A percentile compares a stretch with the other conserved stretches of the same genome.
Conservation (phyloP, 2,113 vertebrate species). For the Oncorhynchus clarkii region DNA sequence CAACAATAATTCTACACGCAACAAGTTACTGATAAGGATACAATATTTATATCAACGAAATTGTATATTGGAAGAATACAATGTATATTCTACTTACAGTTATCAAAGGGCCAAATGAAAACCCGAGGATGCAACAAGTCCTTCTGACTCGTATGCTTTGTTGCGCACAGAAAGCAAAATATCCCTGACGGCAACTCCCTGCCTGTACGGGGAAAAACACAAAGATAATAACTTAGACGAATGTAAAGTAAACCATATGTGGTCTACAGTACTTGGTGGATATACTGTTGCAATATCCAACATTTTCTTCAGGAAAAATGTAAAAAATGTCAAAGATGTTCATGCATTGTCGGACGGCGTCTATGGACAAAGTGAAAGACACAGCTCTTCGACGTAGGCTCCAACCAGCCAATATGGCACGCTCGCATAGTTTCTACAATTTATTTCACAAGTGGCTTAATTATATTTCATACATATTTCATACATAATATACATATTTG, state of each 20-base stretch:
- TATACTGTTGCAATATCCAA: neutral
- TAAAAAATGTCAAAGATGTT: slow-evolving; percentile 62
- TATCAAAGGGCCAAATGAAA: slow-evolving; percentile 12
- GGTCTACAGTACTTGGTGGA: too few relatives aligned
- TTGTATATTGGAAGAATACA: neutral
- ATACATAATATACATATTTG: too few relatives aligned
- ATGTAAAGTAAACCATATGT: neutral
- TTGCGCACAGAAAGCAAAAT: slow-evolving; percentile 84
- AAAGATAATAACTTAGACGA: slow-evolving; percentile 32
- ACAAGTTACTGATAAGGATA: too few relatives aligned
- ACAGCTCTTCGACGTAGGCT: neutral
- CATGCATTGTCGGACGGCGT: slow-evolving; percentile 22
- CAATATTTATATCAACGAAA: too few relatives aligned
- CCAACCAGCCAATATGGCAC: neutral
- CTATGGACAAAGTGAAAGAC: slow-evolving; percentile 18
- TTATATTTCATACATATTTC: neutral
- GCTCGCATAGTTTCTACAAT: neutral
- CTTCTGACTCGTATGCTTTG: slow-evolving; percentile 83
- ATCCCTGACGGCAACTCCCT: slow-evolving; percentile 80
- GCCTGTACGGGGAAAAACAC: slow-evolving; percentile 68
- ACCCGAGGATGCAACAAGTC: slow-evolving; percentile 82
- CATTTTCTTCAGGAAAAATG: slow-evolving; percentile 39
- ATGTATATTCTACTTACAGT: slow-evolving; percentile 29
- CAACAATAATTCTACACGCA: neutral
- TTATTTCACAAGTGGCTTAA: neutral